Conservation (phyloP, 2,113 vertebrate genomes). For the Plectropomus leopardus region DNA sequence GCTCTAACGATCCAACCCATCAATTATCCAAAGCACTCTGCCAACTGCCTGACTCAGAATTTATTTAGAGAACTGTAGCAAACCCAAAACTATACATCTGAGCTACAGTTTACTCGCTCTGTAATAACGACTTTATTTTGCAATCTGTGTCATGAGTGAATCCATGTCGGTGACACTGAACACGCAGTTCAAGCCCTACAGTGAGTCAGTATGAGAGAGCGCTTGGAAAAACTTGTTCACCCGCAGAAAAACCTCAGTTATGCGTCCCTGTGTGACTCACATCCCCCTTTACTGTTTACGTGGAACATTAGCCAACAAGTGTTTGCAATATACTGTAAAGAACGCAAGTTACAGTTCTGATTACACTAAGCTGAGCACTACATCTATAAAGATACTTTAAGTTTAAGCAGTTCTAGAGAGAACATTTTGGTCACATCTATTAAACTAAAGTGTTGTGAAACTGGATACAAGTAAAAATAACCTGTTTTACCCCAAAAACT, state of each 20-base stretch:
- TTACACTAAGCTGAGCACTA: background rate
- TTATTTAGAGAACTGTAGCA: constrained; percentile 5
- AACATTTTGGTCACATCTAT: background rate
- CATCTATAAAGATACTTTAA: background rate
- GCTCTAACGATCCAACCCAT: constrained; percentile 33
- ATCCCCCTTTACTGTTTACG: background rate
- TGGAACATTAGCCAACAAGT: constrained; percentile 16
- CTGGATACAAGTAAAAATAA: background rate
- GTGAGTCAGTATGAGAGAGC: constrained; percentile 45
- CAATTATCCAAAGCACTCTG: constrained; percentile 48
- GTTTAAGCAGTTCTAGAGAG: background rate
- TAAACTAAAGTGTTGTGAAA: background rate
- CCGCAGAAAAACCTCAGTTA: constrained; percentile 34
- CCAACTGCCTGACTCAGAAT: constrained; percentile 12
- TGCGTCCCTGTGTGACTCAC: constrained; percentile 51
- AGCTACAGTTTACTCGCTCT: background rate
- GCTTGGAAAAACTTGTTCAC: constrained; percentile 55
- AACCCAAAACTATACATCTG: constrained; percentile 9
- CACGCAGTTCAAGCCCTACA: constrained; percentile 8
- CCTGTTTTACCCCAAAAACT: rapidly evolving
- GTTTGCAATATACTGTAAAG: background rate
- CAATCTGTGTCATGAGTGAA: constrained; percentile 2
- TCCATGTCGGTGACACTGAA: background rate
- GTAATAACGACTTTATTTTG: background rate
- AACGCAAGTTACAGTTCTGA: background rate